Percentiles rank a stretch among this genome's conserved stretches.
phyloP scores from a whole-genome alignment of 2,888 invertebrate species.

The Clusia tigrina region DNA sequence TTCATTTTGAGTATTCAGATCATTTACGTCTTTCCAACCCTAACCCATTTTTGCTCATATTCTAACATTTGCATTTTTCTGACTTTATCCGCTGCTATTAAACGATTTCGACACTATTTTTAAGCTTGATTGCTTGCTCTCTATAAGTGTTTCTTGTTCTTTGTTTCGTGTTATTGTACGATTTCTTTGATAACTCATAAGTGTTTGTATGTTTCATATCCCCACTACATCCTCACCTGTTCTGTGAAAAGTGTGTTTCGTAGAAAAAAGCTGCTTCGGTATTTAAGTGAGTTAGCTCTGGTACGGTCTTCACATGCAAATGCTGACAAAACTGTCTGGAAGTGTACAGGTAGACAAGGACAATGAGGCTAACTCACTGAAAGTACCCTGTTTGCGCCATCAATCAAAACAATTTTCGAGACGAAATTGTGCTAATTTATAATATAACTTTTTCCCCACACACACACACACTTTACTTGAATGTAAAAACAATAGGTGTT shows the following conservation, averaged over 20 bases:
- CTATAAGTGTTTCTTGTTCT: no score
- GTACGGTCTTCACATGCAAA: no score
- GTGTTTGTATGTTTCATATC: not conserved
- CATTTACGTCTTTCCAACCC: no score
- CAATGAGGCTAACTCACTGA: not conserved
- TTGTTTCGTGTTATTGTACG: not conserved
- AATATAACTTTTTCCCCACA: not conserved
- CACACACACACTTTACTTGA: not conserved
- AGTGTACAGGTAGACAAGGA: not conserved
- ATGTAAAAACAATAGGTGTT: slow-evolving; percentile 79
- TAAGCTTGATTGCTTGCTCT: no score
- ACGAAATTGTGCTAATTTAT: not conserved
- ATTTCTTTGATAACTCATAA: not conserved
- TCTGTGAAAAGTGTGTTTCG: slow-evolving; percentile 23
- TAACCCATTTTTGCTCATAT: no score
- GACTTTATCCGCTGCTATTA: not conserved
- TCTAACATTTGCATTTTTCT: not conserved
- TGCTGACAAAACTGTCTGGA: no score
- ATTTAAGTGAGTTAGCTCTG: slow-evolving; percentile 10
- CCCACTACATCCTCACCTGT: slow-evolving; percentile 15
- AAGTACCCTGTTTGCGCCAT: not conserved
- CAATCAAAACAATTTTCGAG: not conserved
- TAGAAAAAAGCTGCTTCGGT: slow-evolving; percentile 12
- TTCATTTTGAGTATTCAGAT: no score
- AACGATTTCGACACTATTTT: no score